Evolutionary conservation across 1,140 invertebrate species (phyloP).

Genomic region (Eurosta solidaginis): DNA sequence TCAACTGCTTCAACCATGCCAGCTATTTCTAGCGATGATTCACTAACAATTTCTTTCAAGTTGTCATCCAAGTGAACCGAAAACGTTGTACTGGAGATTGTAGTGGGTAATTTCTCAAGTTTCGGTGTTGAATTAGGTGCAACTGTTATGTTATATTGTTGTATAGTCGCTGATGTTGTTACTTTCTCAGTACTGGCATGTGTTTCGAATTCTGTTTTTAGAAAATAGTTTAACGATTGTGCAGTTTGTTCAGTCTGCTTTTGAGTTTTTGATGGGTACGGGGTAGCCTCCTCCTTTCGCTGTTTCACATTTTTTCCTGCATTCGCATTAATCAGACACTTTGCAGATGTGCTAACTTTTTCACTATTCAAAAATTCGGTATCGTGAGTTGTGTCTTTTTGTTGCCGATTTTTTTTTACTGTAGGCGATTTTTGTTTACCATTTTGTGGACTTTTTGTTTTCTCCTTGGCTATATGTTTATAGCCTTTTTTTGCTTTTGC

Average conservation of each 20-base stretch:
- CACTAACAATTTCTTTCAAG: background rate
- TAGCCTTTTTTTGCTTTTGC: too few species aligned
- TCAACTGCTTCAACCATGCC: background rate
- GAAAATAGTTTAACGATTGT: background rate
- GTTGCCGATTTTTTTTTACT: background rate
- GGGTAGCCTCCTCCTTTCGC: background rate
- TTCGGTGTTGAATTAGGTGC: background rate
- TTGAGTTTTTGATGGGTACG: background rate
- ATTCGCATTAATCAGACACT: background rate
- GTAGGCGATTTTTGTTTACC: background rate
- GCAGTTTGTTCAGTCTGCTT: background rate
- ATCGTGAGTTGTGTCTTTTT: background rate
- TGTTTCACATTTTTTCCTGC: background rate
- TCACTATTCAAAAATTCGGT: background rate
- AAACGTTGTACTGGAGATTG: background rate
- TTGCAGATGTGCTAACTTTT: background rate
- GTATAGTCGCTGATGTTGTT: background rate
- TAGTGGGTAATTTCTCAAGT: background rate
- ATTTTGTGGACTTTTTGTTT: background rate
- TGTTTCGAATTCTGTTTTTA: background rate
- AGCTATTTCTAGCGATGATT: background rate
- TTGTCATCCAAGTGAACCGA: background rate
- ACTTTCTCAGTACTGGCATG: background rate
- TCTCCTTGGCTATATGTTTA: background rate
- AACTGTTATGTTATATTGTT: background rate